Percentiles rank a stretch among this genome's conserved stretches.
These are phyloP conservation scores for Embidobia sp. DNA, from an alignment of 2,888 invertebrate genomes.

Conservation along the genomic window DNA sequence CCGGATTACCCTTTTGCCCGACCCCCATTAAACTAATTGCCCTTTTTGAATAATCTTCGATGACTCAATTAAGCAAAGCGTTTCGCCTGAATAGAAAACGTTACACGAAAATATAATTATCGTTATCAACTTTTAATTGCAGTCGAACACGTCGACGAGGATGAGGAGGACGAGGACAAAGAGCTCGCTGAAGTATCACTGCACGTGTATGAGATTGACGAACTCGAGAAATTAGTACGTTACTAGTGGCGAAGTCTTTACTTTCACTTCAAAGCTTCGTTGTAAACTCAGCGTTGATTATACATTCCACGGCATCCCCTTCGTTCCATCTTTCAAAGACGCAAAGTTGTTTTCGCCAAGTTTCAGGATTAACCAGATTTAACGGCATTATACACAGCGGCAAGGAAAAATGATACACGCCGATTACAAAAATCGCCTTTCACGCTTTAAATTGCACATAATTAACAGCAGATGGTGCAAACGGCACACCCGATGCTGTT, in stretches of 20 bases:
- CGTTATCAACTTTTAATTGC: conserved; percentile 59
- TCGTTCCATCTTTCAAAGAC: conserved; percentile 31
- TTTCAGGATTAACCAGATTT: conserved; percentile 16
- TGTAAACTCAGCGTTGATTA: conserved; percentile 51
- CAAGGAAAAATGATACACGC: neutral
- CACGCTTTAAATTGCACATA: neutral
- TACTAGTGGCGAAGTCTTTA: conserved; percentile 48
- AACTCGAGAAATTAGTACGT: conserved; percentile 68
- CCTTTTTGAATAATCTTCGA: conserved; percentile 13
- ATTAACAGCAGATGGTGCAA: conserved; percentile 4
- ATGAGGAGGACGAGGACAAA: conserved; percentile 9
- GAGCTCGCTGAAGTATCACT: conserved; percentile 31
- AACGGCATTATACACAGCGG: conserved; percentile 7
- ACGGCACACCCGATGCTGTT: no score
- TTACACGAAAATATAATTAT: conserved; percentile 39
- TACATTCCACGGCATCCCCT: conserved; percentile 29
- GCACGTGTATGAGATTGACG: conserved; percentile 56
- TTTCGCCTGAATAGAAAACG: conserved; percentile 18
- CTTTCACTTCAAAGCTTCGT: conserved; percentile 45
- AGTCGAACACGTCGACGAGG: conserved; percentile 25
- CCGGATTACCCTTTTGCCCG: no score
- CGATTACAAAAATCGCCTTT: neutral
- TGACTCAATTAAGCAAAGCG: conserved; percentile 29
- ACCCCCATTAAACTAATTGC: no score
- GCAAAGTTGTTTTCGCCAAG: conserved; percentile 34